A percentile compares a stretch with the other conserved stretches of the same genome.
Evolutionary conservation across 2,797 vertebrate species (phyloP).

Genomic region (Megaceryle alcyon): DNA sequence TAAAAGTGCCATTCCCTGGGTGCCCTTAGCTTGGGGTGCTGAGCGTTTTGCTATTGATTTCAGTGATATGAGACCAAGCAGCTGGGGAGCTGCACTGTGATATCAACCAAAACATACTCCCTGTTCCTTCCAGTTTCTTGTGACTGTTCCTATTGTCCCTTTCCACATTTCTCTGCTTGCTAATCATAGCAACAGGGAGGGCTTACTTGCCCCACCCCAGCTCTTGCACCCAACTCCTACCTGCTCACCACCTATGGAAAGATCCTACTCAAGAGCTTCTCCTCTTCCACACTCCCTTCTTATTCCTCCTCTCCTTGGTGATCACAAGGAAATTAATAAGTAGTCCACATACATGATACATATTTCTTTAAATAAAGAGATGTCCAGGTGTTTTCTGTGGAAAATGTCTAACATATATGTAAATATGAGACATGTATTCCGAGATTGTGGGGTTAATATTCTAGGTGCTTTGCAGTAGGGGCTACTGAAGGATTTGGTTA

Average conservation of each 20-base stretch:
- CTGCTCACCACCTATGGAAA: not conserved
- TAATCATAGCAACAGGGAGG: not conserved
- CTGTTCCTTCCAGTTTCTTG: not conserved
- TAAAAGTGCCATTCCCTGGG: rapidly evolving
- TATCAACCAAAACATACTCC: not conserved
- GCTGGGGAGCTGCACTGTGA: not conserved
- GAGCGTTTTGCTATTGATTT: not conserved
- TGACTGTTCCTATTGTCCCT: not conserved
- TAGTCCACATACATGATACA: not conserved
- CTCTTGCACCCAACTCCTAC: not conserved
- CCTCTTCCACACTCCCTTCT: not conserved
- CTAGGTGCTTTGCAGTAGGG: not conserved
- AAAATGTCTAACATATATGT: not conserved
- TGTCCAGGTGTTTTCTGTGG: not conserved
- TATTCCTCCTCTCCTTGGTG: not conserved
- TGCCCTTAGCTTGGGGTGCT: not conserved
- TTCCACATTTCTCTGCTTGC: not conserved
- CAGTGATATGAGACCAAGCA: not conserved
- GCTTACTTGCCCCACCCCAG: not conserved
- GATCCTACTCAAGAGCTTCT: not conserved
- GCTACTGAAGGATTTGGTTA: not conserved
- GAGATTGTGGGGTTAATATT: not conserved
- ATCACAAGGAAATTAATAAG: not conserved
- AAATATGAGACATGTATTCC: not conserved
- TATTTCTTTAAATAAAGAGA: not conserved